These are phyloP conservation scores for Agrenia bidenticulata DNA, from an alignment of 2,888 invertebrate genomes.

Conservation along the genomic window DNA sequence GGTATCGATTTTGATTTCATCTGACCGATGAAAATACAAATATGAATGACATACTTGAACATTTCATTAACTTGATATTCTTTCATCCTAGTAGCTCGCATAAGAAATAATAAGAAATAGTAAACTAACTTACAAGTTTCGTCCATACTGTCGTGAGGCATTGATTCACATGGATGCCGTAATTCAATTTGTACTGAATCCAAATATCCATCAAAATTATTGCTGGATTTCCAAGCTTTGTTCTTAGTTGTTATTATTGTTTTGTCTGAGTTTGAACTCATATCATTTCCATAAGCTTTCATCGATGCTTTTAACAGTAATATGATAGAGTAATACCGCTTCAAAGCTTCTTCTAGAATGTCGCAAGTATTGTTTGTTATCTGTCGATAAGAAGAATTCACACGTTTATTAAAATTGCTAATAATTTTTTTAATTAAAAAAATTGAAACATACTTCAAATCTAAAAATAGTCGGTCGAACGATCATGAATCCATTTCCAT, in stretches of 20 bases:
- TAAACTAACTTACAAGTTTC: conserved; percentile 77
- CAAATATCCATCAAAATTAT: conserved; percentile 57
- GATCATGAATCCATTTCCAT: conserved; percentile 57
- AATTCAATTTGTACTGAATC: conserved; percentile 63
- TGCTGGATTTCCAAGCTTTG: conserved; percentile 49
- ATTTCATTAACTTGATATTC: no score
- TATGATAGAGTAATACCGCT: conserved; percentile 61
- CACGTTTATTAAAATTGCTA: neutral
- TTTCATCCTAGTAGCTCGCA: no score
- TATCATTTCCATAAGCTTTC: conserved; percentile 12
- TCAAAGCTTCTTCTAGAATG: conserved; percentile 62
- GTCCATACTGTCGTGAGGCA: conserved; percentile 70
- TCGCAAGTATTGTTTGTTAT: conserved; percentile 59
- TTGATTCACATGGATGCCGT: conserved; percentile 64
- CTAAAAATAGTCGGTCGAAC: conserved; percentile 59
- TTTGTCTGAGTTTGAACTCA: no score
- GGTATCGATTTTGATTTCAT: neutral
- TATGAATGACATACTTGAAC: conserved; percentile 47
- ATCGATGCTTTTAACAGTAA: conserved; percentile 45
- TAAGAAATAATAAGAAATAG: no score
- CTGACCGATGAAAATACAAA: conserved; percentile 1
- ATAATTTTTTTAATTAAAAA: neutral
- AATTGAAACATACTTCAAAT: conserved; percentile 53
- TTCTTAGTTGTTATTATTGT: no score
- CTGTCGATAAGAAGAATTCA: neutral